These are phyloP conservation scores for Ascidia mentula DNA, from an alignment of 23 tunicate genomes.

Conservation along the genomic window DNA sequence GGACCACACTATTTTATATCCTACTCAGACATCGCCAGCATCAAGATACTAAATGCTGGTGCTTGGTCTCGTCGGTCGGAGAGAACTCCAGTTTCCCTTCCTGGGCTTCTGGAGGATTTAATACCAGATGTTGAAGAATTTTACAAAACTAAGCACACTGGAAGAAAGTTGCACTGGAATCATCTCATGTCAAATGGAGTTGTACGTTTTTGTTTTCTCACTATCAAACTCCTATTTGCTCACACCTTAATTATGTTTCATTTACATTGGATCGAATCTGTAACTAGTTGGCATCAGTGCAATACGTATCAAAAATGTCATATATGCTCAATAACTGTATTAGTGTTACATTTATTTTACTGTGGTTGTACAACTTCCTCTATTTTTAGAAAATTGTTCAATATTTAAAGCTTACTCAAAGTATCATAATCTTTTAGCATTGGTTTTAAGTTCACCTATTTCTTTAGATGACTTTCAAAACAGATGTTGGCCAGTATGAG, in stretches of 20 bases:
- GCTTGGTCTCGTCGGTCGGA: slow-evolving; percentile 88
- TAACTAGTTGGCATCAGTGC: too few species aligned
- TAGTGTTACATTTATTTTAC: too few species aligned
- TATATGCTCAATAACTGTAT: neutral
- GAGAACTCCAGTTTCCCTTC: slow-evolving; percentile 68
- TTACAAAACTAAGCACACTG: slow-evolving; percentile 74
- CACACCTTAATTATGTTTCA: too few species aligned
- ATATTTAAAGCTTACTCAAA: neutral
- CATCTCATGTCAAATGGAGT: slow-evolving; percentile 86
- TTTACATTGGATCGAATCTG: neutral
- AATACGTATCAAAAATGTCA: too few species aligned
- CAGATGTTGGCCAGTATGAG: slow-evolving; percentile 83
- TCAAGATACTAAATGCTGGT: slow-evolving; percentile 84
- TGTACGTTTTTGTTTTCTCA: too few species aligned
- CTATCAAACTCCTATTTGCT: too few species aligned
- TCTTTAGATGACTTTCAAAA: slow-evolving; percentile 75
- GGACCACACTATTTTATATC: neutral
- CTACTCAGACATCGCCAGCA: slow-evolving; percentile 58
- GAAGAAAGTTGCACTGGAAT: slow-evolving; percentile 83
- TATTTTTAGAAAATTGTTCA: neutral
- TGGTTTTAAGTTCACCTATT: too few species aligned
- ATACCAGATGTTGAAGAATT: slow-evolving; percentile 83
- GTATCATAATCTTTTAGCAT: too few species aligned
- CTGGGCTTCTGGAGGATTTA: slow-evolving; percentile 67
- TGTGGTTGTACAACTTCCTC: neutral